These are phyloP conservation scores for Leptinotarsa lineolata DNA, from an alignment of 1,140 invertebrate species.

Conservation along the genomic window DNA sequence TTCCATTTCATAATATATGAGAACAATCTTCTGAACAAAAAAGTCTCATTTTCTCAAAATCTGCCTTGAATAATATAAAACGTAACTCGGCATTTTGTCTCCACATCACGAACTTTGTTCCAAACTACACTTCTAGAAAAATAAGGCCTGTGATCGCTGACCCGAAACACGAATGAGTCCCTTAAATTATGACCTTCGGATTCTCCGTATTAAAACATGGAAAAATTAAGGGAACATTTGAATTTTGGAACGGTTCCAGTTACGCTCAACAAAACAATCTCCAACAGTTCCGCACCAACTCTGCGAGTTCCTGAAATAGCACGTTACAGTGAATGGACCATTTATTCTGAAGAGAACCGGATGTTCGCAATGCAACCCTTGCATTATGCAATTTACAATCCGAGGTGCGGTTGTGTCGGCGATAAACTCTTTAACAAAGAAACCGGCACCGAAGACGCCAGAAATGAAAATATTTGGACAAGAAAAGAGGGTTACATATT, in stretches of 20 bases:
- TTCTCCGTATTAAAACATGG: background rate
- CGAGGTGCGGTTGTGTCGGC: constrained; percentile 1
- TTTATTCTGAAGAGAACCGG: constrained; percentile 6
- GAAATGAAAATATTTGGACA: too few relatives aligned
- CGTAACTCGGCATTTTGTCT: too few relatives aligned
- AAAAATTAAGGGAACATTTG: constrained; percentile 1
- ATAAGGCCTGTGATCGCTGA: background rate
- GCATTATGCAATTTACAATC: constrained; percentile 4
- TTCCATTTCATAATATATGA: too few relatives aligned
- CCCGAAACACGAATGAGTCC: background rate
- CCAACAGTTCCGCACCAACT: constrained; percentile 4
- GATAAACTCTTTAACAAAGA: too few relatives aligned
- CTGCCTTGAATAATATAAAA: too few relatives aligned
- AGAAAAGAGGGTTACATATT: too few relatives aligned
- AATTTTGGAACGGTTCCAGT: constrained; percentile 8
- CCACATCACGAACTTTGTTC: too few relatives aligned
- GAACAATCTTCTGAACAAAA: too few relatives aligned
- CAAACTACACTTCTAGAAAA: background rate
- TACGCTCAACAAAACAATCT: constrained; percentile 8
- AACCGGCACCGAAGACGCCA: too few relatives aligned
- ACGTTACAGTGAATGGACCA: constrained; percentile 1
- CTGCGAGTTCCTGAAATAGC: constrained; percentile 4
- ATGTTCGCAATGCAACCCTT: constrained; percentile 5
- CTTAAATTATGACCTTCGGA: background rate
- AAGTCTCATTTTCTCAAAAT: too few relatives aligned